Conservation (phyloP, 2,888 invertebrate species). For the Pheosia gnoma region DNA sequence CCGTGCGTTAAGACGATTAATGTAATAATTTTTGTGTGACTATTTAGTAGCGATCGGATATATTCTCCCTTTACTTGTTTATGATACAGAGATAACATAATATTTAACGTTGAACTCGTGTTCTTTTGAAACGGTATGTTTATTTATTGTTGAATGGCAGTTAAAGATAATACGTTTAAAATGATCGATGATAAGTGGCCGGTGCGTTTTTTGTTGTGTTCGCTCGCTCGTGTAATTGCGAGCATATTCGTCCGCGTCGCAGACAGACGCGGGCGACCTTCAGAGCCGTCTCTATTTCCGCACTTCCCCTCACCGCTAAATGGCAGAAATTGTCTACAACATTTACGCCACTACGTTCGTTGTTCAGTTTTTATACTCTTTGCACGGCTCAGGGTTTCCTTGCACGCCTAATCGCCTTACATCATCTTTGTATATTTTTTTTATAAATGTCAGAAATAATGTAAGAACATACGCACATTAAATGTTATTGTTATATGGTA, state of each 20-base stretch:
- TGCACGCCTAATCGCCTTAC: constrained; percentile 12
- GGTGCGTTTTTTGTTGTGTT: constrained; percentile 53
- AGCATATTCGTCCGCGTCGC: constrained; percentile 29
- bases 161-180: constrained; percentile 60
- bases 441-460: constrained; percentile 4
- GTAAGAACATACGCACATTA: neutral
- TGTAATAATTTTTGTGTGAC: constrained; percentile 54
- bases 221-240: constrained; percentile 36
- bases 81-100: constrained; percentile 31
- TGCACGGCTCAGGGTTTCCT: constrained; percentile 12
- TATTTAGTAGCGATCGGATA: constrained; percentile 40
- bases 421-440: constrained; percentile 22
- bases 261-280: constrained; percentile 41
- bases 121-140: constrained; percentile 31
- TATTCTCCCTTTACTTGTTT: constrained; percentile 30
- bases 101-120: constrained; percentile 31
- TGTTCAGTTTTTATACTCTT: constrained; percentile 12
- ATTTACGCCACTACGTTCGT: constrained; percentile 10
- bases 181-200: constrained; percentile 56
- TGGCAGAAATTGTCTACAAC: constrained; percentile 26
- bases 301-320: constrained; percentile 42
- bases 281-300: constrained; percentile 47
- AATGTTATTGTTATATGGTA: neutral
- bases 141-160: constrained; percentile 46
- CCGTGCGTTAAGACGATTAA: constrained; percentile 64